A percentile compares a stretch with the other conserved stretches of the same genome.
phyloP scores from a whole-genome alignment of 2,797 vertebrate species.

The Huso huso region DNA sequence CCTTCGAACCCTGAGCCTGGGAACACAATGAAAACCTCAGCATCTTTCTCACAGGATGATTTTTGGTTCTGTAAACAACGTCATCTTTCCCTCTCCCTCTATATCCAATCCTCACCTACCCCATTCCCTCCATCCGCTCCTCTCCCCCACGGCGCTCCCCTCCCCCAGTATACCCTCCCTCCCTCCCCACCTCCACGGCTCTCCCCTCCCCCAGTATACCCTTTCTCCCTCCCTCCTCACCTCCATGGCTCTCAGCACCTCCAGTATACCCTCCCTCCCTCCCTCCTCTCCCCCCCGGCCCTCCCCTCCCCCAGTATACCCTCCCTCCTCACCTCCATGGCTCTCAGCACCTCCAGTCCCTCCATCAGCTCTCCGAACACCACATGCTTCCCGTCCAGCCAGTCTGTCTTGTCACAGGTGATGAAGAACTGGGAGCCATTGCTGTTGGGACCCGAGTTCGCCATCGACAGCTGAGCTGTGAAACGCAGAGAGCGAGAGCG shows the following conservation, averaged over 20 bases:
- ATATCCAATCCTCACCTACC: background rate
- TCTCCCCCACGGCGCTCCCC: no score
- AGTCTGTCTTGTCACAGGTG: slow-evolving; percentile 85
- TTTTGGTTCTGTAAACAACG: background rate
- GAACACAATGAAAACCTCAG: background rate
- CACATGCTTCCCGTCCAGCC: slow-evolving; percentile 91
- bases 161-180: no score
- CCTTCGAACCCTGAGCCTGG: slow-evolving; percentile 85
- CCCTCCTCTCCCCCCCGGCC: background rate
- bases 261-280: no score
- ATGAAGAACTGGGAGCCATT: slow-evolving; percentile 94
- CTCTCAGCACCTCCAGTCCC: slow-evolving; percentile 81
- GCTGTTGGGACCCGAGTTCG: slow-evolving; percentile 81
- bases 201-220: no score
- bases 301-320: background rate
- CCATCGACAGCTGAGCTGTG: slow-evolving; percentile 82
- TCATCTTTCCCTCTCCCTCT: background rate
- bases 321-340: slow-evolving; percentile 73
- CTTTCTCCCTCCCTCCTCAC: no score
- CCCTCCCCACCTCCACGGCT: no score
- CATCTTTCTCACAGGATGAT: background rate
- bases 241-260: no score
- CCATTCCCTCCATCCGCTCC: no score
- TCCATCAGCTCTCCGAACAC: slow-evolving; percentile 90
- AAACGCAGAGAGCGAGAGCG: background rate